Evolutionary conservation across 2,797 vertebrate genomes (phyloP).

Genomic region (Artibeus jamaicensis): DNA sequence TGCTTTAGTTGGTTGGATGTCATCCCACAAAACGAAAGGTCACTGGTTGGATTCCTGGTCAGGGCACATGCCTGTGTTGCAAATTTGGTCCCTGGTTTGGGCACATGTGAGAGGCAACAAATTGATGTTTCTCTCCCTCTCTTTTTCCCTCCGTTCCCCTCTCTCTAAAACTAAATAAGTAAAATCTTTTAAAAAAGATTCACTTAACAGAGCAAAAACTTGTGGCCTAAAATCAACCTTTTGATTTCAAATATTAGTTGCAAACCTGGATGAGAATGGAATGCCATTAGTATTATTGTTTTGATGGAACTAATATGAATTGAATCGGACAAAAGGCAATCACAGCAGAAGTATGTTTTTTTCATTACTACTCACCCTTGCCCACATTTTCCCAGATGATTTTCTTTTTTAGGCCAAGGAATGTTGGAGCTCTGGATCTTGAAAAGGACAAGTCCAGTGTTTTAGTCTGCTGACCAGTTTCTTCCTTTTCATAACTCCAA

Average conservation of each 20-base stretch:
- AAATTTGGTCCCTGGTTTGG: not conserved
- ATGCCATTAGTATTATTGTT: not conserved
- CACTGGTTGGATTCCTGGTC: not conserved
- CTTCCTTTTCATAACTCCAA: slow-evolving; percentile 68
- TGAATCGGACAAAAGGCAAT: not conserved
- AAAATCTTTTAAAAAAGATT: not conserved
- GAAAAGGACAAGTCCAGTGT: slow-evolving; percentile 53
- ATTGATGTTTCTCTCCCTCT: not conserved
- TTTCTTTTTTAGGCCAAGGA: slow-evolving; percentile 62
- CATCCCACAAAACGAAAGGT: too few species aligned
- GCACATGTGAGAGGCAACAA: not conserved
- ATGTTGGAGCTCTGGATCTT: slow-evolving; percentile 57
- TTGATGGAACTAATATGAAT: not conserved
- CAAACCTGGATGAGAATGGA: not conserved
- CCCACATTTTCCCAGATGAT: slow-evolving; percentile 67
- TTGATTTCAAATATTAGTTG: not conserved
- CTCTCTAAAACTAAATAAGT: not conserved
- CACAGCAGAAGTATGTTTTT: slow-evolving; percentile 23
- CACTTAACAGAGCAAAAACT: not conserved
- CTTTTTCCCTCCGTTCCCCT: not conserved
- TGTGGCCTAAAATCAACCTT: not conserved
- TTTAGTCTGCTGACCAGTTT: not conserved
- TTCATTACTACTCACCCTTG: slow-evolving; percentile 79
- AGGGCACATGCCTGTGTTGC: not conserved
- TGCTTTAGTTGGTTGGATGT: not conserved